Conservation (phyloP, 2,797 vertebrate genomes). For the Tokudaia tokunoshimensis region DNA sequence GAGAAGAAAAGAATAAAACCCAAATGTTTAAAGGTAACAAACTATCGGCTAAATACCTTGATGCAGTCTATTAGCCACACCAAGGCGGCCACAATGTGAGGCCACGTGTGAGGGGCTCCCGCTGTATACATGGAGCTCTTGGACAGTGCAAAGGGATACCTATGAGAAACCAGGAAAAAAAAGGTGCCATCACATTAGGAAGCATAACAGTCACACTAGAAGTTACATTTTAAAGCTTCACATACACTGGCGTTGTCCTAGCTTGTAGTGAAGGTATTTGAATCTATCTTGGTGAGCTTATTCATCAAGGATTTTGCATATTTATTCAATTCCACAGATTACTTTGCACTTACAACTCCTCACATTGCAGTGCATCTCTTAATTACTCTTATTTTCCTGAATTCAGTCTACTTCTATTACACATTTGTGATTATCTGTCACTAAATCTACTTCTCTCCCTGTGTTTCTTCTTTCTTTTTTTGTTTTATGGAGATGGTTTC, state of each 20-base stretch:
- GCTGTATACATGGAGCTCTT: conserved; percentile 99
- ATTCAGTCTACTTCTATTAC: background rate
- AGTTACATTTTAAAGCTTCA: conserved; percentile 14
- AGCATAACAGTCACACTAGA: conserved; percentile 39
- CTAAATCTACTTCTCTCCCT: background rate
- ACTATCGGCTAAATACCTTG: conserved; percentile 90
- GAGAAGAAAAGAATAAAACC: background rate
- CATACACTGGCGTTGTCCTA: background rate
- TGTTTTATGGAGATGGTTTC: background rate
- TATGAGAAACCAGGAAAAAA: conserved; percentile 81
- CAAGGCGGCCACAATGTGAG: conserved; percentile 95
- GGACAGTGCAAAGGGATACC: conserved; percentile 96
- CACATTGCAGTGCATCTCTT: background rate
- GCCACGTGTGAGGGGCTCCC: conserved; percentile 98
- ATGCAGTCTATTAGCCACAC: conserved; percentile 97
- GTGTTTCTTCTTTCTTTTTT: background rate
- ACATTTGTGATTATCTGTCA: background rate
- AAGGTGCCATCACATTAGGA: background rate
- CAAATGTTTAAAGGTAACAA: background rate
- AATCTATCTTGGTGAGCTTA: background rate
- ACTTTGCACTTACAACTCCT: background rate
- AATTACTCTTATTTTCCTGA: background rate
- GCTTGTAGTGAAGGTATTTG: background rate
- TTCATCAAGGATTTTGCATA: background rate
- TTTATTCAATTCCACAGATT: conserved; percentile 19